These are phyloP conservation scores for Syngnathus rostellatus DNA, from an alignment of 2,797 vertebrate genomes.

Conservation along the genomic window DNA sequence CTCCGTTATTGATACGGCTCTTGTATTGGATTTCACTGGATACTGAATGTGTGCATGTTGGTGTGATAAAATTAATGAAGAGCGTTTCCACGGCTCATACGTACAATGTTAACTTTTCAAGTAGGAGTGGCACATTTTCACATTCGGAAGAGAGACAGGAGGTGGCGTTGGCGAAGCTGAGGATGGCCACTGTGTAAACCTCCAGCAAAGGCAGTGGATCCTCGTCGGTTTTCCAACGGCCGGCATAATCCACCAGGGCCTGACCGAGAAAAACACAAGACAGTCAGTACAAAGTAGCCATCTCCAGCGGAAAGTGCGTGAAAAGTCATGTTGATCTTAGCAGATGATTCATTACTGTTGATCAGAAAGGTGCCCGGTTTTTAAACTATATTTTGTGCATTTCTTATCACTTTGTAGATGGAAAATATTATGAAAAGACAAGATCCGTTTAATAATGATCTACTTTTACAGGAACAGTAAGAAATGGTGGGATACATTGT, in stretches of 20 bases:
- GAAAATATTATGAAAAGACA: background rate
- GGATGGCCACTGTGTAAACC: conserved; percentile 93
- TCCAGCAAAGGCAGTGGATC: conserved; percentile 90
- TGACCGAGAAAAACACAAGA: conserved; percentile 25
- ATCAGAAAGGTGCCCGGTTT: background rate
- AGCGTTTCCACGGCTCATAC: conserved; percentile 49
- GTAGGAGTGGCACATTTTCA: conserved; percentile 94
- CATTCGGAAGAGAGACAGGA: conserved; percentile 92
- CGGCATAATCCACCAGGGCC: conserved; percentile 94
- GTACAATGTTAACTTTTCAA: conserved; percentile 97
- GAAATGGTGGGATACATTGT: background rate
- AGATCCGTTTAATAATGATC: background rate
- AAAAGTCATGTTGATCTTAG: background rate
- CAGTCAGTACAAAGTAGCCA: background rate
- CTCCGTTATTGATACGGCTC: no score
- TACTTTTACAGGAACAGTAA: background rate
- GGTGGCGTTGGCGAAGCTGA: conserved; percentile 86
- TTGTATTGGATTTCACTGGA: no score
- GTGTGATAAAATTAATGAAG: background rate
- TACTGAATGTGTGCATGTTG: no score
- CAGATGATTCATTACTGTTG: background rate
- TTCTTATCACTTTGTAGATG: background rate
- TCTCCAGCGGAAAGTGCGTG: background rate
- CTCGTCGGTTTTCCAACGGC: conserved; percentile 93
- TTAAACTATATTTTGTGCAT: background rate